These are phyloP conservation scores for Synanthedon myopaeformis DNA, from an alignment of 2,888 invertebrate species.

Conservation along the genomic window DNA sequence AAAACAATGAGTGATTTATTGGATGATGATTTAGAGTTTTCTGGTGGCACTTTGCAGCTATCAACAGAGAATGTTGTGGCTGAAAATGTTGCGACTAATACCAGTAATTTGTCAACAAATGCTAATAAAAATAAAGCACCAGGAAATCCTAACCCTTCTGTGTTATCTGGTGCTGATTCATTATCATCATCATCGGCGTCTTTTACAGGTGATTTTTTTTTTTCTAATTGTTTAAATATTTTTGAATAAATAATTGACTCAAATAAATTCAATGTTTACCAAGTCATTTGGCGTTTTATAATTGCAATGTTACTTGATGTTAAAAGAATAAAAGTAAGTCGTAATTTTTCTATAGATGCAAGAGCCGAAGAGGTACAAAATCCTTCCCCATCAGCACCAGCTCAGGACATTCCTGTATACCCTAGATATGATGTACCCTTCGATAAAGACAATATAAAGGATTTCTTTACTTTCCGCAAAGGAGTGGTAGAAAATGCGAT, in stretches of 20 bases:
- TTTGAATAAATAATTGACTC: too few species aligned
- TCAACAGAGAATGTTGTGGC: slow-evolving; percentile 33
- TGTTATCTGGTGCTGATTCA: slow-evolving; percentile 58
- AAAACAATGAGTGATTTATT: slow-evolving; percentile 49
- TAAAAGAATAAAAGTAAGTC: not conserved
- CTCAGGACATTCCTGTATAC: slow-evolving; percentile 29
- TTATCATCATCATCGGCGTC: slow-evolving; percentile 56
- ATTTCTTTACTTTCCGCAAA: slow-evolving; percentile 79
- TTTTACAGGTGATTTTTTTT: slow-evolving; percentile 38
- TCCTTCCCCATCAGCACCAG: slow-evolving; percentile 31
- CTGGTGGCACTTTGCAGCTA: slow-evolving; percentile 64
- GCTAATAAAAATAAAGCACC: slow-evolving; percentile 27
- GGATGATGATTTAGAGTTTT: slow-evolving; percentile 71
- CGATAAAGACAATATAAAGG: slow-evolving; percentile 71
- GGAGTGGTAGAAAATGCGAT: slow-evolving; percentile 80
- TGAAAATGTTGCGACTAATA: slow-evolving; percentile 24
- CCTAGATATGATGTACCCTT: slow-evolving; percentile 59
- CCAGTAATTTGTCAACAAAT: slow-evolving; percentile 25
- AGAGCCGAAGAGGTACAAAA: slow-evolving; percentile 30
- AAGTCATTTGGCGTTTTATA: too few species aligned
- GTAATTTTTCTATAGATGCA: slow-evolving; percentile 28
- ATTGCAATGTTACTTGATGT: not conserved
- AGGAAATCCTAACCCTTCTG: slow-evolving; percentile 43
- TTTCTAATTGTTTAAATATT: too few species aligned
- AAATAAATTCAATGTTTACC: too few species aligned